A percentile compares a stretch with the other conserved stretches of the same genome.
Conservation (phyloP, 2,888 invertebrate species). For the Dinocampus coccinellae region DNA sequence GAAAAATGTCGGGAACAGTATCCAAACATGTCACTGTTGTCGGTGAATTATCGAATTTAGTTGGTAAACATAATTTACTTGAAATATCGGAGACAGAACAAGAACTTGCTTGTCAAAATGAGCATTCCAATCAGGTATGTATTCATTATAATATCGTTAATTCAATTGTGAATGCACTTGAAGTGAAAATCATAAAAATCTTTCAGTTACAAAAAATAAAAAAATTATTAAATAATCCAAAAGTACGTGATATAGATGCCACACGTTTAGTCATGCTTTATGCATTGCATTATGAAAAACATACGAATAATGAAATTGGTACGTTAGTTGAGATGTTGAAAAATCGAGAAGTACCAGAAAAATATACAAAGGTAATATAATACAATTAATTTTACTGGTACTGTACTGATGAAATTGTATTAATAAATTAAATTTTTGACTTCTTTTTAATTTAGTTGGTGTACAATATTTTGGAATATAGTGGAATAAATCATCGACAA, state of each 20-base stretch:
- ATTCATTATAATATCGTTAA: slow-evolving; percentile 11
- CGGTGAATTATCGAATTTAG: slow-evolving; percentile 91
- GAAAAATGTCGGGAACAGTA: slow-evolving; percentile 96
- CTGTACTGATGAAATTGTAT: not conserved
- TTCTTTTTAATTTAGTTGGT: slow-evolving; percentile 70
- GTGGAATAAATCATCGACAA: slow-evolving; percentile 84
- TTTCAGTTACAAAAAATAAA: slow-evolving; percentile 73
- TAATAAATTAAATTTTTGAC: not conserved
- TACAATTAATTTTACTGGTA: not conserved
- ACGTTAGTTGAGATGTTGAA: slow-evolving; percentile 82
- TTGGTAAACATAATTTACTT: slow-evolving; percentile 82
- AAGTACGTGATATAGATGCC: slow-evolving; percentile 83
- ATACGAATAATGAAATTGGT: slow-evolving; percentile 85
- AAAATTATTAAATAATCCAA: slow-evolving; percentile 81
- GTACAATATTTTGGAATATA: slow-evolving; percentile 83
- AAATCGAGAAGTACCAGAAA: slow-evolving; percentile 79
- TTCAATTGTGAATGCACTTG: not conserved
- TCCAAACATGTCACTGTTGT: slow-evolving; percentile 98
- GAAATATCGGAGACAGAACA: slow-evolving; percentile 95
- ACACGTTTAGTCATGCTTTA: slow-evolving; percentile 92
- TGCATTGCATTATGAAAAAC: slow-evolving; percentile 92
- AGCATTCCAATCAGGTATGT: slow-evolving; percentile 81
- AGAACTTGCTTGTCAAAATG: slow-evolving; percentile 89
- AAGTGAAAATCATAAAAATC: not conserved
- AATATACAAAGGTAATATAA: slow-evolving; percentile 65